phyloP scores from a whole-genome alignment of 2,113 vertebrate genomes.

The Pterophyllum scalare region DNA sequence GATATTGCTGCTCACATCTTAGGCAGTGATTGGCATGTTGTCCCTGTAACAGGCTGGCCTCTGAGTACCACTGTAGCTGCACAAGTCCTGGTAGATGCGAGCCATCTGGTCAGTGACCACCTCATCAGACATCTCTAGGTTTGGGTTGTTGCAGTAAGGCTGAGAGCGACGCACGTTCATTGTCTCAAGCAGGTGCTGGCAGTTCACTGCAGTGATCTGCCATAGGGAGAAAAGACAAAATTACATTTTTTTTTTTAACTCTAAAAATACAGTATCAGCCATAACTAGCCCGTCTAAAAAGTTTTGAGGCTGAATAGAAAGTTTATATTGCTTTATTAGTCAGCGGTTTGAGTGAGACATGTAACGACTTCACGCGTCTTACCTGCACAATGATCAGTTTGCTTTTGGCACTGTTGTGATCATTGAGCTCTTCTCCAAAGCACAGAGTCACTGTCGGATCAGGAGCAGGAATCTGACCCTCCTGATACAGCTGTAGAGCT shows the following conservation, averaged over 20 bases:
- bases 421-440: constrained; percentile 95
- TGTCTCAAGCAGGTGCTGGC: constrained; percentile 81
- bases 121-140: constrained; percentile 75
- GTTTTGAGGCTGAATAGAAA: neutral
- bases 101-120: constrained; percentile 79
- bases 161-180: constrained; percentile 73
- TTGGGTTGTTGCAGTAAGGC: constrained; percentile 70
- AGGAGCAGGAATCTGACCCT: constrained; percentile 86
- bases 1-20: constrained; percentile 44
- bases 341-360: neutral
- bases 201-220: constrained; percentile 81
- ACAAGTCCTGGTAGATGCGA: constrained; percentile 84
- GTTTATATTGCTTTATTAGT: neutral
- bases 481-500: constrained; percentile 92
- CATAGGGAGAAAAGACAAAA: neutral
- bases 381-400: constrained; percentile 98
- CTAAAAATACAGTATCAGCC: neutral
- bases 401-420: constrained; percentile 81
- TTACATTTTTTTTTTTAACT: neutral
- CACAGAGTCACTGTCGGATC: constrained; percentile 90
- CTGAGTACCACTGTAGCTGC: constrained; percentile 79
- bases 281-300: neutral
- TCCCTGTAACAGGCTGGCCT: constrained; percentile 88
- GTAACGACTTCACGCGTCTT: neutral
- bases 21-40: constrained; percentile 92